Conservation (phyloP, 2,113 vertebrate genomes). For the Patagioenas fasciata region DNA sequence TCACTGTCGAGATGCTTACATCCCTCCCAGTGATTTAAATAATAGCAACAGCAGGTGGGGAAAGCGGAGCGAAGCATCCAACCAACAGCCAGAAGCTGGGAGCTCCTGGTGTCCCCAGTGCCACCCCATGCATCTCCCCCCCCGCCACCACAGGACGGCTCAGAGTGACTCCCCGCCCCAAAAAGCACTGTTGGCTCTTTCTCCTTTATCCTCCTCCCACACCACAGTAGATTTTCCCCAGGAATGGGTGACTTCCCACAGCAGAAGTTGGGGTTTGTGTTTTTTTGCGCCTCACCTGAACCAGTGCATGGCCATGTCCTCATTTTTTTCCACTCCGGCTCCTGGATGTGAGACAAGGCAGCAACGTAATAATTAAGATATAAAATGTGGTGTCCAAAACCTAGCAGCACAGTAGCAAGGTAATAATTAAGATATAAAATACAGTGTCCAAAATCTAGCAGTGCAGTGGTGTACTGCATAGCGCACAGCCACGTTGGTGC, state of each 20-base stretch:
- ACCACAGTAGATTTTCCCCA: neutral
- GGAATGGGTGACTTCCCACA: neutral
- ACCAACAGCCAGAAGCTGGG: neutral
- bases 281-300: conserved; percentile 64
- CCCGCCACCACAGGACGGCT: neutral
- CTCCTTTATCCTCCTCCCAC: neutral
- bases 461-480: neutral
- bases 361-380: neutral
- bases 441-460: neutral
- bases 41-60: neutral
- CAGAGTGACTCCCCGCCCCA: accelerated
- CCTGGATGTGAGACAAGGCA: conserved; percentile 37
- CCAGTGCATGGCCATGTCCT: conserved; percentile 67
- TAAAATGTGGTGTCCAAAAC: neutral
- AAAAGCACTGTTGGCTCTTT: neutral
- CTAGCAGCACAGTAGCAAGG: neutral
- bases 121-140: accelerated
- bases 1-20: accelerated
- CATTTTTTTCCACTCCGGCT: conserved; percentile 62
- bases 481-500: accelerated
- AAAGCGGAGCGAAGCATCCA: neutral
- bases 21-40: neutral
- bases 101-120: neutral
- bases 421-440: neutral
- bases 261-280: neutral